phyloP scores from a whole-genome alignment of 2,888 invertebrate genomes.

The Tachina grossa region DNA sequence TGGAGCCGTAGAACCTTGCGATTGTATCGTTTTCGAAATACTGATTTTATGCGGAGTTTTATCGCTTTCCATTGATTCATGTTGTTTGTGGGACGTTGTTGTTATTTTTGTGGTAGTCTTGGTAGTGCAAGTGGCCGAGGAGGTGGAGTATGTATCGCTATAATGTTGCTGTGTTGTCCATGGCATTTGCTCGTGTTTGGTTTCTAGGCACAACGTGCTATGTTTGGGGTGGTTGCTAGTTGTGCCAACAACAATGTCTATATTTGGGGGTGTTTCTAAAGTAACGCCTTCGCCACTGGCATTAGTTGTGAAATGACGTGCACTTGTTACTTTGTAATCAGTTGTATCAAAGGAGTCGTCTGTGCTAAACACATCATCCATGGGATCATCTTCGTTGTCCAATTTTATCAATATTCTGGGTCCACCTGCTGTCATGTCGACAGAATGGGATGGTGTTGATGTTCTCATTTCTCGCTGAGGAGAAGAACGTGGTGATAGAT shows the following conservation, averaged over 20 bases:
- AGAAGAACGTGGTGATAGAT: constrained; percentile 77
- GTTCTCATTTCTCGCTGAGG: constrained; percentile 73
- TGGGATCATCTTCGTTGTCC: constrained; percentile 75
- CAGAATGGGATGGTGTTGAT: constrained; percentile 80
- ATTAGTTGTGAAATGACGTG: constrained; percentile 72
- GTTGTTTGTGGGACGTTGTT: constrained; percentile 71
- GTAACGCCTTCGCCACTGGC: constrained; percentile 70
- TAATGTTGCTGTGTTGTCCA: constrained; percentile 72
- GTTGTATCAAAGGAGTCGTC: constrained; percentile 75
- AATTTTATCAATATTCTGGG: constrained; percentile 79
- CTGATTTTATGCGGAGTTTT: constrained; percentile 71
- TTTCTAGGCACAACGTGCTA: constrained; percentile 71
- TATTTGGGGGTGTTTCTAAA: constrained; percentile 78
- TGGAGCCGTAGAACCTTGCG: constrained; percentile 78
- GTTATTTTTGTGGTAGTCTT: constrained; percentile 78
- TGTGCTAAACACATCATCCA: constrained; percentile 58
- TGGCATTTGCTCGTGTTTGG: constrained; percentile 68
- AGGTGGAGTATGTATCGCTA: constrained; percentile 75
- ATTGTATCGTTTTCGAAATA: constrained; percentile 79
- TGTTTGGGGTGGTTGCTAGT: constrained; percentile 76
- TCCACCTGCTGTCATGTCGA: constrained; percentile 80
- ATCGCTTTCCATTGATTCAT: constrained; percentile 62
- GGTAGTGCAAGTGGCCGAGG: constrained; percentile 75
- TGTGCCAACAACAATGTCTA: constrained; percentile 80
- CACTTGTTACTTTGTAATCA: constrained; percentile 77